These are phyloP conservation scores for Diploscapter pachys DNA, from an alignment of 1,140 invertebrate species.

Conservation along the genomic window DNA sequence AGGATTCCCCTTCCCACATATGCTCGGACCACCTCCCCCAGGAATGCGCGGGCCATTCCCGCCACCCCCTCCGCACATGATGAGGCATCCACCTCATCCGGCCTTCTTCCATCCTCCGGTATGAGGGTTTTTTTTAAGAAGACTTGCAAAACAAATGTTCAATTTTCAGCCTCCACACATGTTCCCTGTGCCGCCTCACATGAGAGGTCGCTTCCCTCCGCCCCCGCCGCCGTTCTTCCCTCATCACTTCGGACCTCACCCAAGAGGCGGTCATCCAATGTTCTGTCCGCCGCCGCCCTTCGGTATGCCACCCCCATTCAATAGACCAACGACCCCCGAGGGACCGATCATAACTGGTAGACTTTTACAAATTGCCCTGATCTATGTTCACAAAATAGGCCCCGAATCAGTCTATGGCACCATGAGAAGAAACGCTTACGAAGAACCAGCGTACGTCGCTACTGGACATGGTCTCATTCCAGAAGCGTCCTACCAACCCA, in stretches of 20 bases:
- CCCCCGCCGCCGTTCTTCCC: constrained; percentile 20
- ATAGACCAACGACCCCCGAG: constrained; percentile 34
- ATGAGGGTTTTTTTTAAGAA: too few species aligned
- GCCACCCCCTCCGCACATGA: constrained; percentile 34
- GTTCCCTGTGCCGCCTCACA: constrained; percentile 13
- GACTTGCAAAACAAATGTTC: too few species aligned
- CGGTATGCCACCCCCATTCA: constrained; percentile 41
- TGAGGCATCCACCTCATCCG: constrained; percentile 1
- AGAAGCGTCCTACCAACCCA: constrained; percentile 51
- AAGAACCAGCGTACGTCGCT: constrained; percentile 57
- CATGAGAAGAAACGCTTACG: constrained; percentile 48
- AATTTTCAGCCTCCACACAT: too few species aligned
- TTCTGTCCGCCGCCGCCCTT: constrained; percentile 29
- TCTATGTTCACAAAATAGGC: not conserved
- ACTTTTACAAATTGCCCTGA: too few species aligned
- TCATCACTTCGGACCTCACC: constrained; percentile 9
- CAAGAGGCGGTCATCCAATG: not conserved
- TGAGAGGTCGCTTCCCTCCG: constrained; percentile 3
- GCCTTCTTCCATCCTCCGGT: too few species aligned
- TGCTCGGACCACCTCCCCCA: constrained; percentile 8
- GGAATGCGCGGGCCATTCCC: constrained; percentile 5
- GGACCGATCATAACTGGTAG: constrained; percentile 53
- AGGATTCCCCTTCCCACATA: constrained; percentile 11
- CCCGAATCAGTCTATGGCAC: constrained; percentile 55
- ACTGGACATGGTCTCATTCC: constrained; percentile 33